These are phyloP conservation scores for Sylvicola fuscatus DNA, from an alignment of 2,888 invertebrate species.

Conservation along the genomic window DNA sequence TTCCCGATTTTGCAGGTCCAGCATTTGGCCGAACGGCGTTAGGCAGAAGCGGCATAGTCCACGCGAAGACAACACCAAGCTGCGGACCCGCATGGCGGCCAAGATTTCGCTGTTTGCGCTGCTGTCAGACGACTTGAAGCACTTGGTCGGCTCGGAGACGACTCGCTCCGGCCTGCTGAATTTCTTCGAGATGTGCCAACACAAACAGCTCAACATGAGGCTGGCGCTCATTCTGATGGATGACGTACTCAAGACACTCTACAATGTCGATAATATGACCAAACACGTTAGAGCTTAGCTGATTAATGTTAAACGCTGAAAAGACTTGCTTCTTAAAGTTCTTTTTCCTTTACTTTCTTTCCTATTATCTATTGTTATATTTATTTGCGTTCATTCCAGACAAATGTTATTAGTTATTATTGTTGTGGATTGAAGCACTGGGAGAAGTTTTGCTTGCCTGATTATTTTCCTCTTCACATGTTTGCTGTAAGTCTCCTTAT, in stretches of 20 bases:
- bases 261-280: constrained; percentile 17
- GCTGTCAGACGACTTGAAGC: constrained; percentile 42
- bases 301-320: too few relatives aligned
- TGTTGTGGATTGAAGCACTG: too few relatives aligned
- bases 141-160: constrained; percentile 36
- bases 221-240: constrained; percentile 35
- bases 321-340: too few relatives aligned
- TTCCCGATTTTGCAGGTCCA: constrained; percentile 24
- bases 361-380: too few relatives aligned
- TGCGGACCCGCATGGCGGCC: constrained; percentile 53
- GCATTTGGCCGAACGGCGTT: constrained; percentile 37
- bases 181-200: constrained; percentile 37
- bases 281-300: constrained; percentile 9
- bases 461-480: too few relatives aligned
- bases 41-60: constrained; percentile 6
- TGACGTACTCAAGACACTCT: constrained; percentile 30
- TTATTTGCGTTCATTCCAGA: too few relatives aligned
- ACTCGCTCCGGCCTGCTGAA: constrained; percentile 31
- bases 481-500: too few relatives aligned
- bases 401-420: too few relatives aligned
- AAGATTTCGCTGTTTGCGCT: constrained; percentile 57
- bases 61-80: constrained; percentile 18
- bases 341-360: too few relatives aligned
- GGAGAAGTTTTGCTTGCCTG: too few relatives aligned
- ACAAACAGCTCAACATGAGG: constrained; percentile 32